Percentiles rank a stretch among this genome's conserved stretches.
These are phyloP conservation scores for Mesoligia furuncula DNA, from an alignment of 2,888 invertebrate species.

Conservation along the genomic window DNA sequence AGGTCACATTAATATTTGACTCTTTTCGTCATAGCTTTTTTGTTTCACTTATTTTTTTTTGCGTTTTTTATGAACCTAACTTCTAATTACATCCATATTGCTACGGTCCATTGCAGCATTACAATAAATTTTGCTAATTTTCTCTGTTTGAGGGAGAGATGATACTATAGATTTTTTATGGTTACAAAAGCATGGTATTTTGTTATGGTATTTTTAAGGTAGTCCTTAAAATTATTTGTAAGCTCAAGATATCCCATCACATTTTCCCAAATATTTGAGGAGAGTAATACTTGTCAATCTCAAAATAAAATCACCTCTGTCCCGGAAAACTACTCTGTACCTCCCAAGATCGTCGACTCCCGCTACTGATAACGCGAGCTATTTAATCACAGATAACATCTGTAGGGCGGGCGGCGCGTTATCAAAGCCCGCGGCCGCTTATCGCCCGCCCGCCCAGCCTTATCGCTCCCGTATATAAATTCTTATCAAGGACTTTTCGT, in stretches of 20 bases:
- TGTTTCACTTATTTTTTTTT: neutral
- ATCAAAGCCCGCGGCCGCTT: slow-evolving; percentile 81
- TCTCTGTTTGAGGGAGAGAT: neutral
- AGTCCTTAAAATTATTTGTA: neutral
- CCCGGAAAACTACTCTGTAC: slow-evolving; percentile 69
- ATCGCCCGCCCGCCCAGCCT: slow-evolving; percentile 79
- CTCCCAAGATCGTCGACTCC: slow-evolving; percentile 78
- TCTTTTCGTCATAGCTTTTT: neutral
- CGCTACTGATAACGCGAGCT: slow-evolving; percentile 82
- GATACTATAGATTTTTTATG: neutral
- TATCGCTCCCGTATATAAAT: slow-evolving; percentile 84
- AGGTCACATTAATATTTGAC: neutral
- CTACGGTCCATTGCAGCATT: neutral
- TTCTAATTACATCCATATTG: neutral
- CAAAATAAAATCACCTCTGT: slow-evolving; percentile 53
- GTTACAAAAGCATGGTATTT: neutral
- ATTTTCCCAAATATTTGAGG: neutral
- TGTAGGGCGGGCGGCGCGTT: slow-evolving; percentile 81
- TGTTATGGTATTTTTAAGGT: neutral
- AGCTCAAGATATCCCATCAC: neutral
- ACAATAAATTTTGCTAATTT: neutral
- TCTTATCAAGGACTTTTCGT: slow-evolving; percentile 77
- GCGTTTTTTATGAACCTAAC: neutral
- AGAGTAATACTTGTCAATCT: neutral
- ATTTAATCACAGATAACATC: slow-evolving; percentile 88